A percentile compares a stretch with the other conserved stretches of the same genome.
These are phyloP conservation scores for Dysmachus trigonus DNA, from an alignment of 2,888 invertebrate genomes.

Conservation along the genomic window DNA sequence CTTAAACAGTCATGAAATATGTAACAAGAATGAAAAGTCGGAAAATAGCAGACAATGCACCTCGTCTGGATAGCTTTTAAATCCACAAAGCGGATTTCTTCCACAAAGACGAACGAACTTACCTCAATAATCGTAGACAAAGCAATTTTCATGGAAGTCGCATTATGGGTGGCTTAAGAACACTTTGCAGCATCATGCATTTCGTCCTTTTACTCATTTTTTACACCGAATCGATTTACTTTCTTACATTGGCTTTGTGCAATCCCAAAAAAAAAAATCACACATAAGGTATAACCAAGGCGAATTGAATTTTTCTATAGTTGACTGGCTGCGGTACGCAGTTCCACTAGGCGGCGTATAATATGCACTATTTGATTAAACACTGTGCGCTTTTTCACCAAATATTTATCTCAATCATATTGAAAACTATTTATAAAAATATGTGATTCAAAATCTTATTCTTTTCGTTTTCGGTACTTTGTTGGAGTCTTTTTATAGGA, in stretches of 20 bases:
- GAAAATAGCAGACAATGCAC: neutral
- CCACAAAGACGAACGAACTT: neutral
- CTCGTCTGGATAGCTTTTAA: neutral
- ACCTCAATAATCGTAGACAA: neutral
- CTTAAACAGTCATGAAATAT: neutral
- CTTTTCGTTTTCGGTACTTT: no score
- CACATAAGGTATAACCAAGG: neutral
- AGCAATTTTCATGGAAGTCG: neutral
- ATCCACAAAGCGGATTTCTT: neutral
- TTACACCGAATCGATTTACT: neutral
- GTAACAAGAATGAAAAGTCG: neutral
- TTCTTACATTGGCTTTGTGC: neutral
- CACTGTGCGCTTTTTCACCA: no score
- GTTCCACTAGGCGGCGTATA: no score
- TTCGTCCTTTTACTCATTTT: neutral
- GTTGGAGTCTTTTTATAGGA: no score
- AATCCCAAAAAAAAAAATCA: neutral
- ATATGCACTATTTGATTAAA: no score
- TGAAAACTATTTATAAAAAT: no score
- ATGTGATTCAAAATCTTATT: no score
- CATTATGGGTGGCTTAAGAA: neutral
- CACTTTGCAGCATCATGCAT: neutral
- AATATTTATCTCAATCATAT: no score
- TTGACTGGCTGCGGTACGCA: no score
- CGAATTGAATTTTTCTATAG: neutral